These are phyloP conservation scores for Ornithoptera priamus DNA, from an alignment of 2,888 invertebrate genomes.

Conservation along the genomic window DNA sequence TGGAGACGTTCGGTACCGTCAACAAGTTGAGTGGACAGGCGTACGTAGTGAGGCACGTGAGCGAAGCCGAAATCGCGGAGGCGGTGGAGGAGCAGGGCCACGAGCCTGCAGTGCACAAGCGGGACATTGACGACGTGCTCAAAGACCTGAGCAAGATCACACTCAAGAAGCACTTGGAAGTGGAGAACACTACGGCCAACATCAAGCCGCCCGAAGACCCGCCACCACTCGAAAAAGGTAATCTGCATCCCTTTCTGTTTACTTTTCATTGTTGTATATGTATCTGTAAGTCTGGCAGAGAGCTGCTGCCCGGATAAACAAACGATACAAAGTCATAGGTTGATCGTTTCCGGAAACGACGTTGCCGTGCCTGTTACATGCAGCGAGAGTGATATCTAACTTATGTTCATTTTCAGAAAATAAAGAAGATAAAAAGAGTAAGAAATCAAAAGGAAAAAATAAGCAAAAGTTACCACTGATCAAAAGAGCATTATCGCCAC, in stretches of 20 bases:
- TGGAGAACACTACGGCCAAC: slow-evolving; percentile 73
- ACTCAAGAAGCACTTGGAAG: slow-evolving; percentile 67
- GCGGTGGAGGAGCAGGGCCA: slow-evolving; percentile 63
- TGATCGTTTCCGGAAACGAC: no score
- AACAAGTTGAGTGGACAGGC: slow-evolving; percentile 57
- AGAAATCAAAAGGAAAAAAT: slow-evolving; percentile 62
- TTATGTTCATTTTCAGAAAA: slow-evolving; percentile 34
- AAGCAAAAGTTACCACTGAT: slow-evolving; percentile 47
- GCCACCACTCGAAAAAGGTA: slow-evolving; percentile 55
- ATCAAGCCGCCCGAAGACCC: slow-evolving; percentile 66
- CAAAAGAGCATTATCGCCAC: slow-evolving; percentile 47
- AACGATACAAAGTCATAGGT: no score
- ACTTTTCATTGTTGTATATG: no score
- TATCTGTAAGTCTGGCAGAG: no score
- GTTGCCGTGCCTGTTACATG: no score
- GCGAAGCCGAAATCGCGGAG: slow-evolving; percentile 58
- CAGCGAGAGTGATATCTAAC: no score
- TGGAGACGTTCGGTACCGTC: slow-evolving; percentile 69
- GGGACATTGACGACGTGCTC: slow-evolving; percentile 71
- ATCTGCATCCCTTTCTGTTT: neutral
- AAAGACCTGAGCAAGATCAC: slow-evolving; percentile 73
- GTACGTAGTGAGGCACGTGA: slow-evolving; percentile 66
- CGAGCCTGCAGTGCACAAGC: slow-evolving; percentile 55
- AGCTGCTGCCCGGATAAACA: no score
- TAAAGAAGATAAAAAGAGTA: slow-evolving; percentile 63